Percentiles rank a stretch among this genome's conserved stretches.
Conservation (phyloP, 2,888 invertebrate genomes). For the Lithophane semibrunnea region DNA sequence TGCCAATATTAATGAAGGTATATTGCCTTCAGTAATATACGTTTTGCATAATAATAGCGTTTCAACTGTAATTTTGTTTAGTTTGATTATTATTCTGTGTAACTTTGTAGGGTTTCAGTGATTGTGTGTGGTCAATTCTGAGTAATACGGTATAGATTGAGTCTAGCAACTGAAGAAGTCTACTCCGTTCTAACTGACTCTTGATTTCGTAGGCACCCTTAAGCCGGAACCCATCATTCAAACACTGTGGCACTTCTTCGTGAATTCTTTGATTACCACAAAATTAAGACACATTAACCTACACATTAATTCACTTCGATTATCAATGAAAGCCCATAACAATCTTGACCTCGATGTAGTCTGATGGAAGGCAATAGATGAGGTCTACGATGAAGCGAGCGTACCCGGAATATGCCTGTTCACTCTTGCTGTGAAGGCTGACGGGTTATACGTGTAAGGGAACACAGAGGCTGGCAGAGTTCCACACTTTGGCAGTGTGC, state of each 20-base stretch:
- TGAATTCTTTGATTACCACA: background rate
- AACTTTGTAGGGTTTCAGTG: background rate
- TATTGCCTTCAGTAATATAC: slow-evolving; percentile 32
- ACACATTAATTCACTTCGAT: background rate
- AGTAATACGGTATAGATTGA: background rate
- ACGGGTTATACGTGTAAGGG: too few species aligned
- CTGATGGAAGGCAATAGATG: too few species aligned
- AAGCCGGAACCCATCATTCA: background rate
- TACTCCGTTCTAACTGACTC: background rate
- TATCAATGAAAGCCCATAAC: background rate
- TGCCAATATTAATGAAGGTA: slow-evolving; percentile 46
- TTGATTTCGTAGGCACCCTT: background rate
- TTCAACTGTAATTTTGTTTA: slow-evolving; percentile 37
- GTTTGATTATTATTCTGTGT: slow-evolving; percentile 24
- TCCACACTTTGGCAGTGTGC: too few species aligned
- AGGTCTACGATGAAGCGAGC: too few species aligned
- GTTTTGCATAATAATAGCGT: slow-evolving; percentile 43
- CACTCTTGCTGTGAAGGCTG: too few species aligned
- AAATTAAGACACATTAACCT: background rate
- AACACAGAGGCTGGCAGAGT: too few species aligned
- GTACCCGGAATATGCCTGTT: too few species aligned
- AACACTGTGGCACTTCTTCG: background rate
- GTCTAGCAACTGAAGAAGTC: background rate
- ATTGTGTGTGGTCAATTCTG: background rate
- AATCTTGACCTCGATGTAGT: too few species aligned